These are phyloP conservation scores for Meriones unguiculatus DNA, from an alignment of 2,113 vertebrate genomes.

Conservation along the genomic window DNA sequence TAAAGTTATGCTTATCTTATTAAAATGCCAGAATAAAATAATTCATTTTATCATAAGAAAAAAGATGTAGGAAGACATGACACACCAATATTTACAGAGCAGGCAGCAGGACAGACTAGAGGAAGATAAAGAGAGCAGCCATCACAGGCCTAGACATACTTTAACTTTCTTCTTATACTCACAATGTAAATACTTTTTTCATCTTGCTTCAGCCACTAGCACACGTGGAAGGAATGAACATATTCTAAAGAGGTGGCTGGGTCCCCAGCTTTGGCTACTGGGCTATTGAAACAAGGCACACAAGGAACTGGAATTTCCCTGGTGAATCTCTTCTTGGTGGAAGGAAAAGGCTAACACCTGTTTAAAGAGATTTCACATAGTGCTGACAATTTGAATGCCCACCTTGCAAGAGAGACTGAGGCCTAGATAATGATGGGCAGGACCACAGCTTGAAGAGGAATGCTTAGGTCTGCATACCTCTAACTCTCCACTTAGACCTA, in stretches of 20 bases:
- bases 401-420: background rate
- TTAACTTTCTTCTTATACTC: background rate
- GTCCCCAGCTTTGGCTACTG: background rate
- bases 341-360: background rate
- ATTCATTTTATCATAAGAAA: background rate
- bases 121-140: background rate
- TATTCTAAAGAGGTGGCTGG: background rate
- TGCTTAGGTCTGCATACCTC: too few relatives aligned
- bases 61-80: background rate
- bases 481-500: too few relatives aligned
- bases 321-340: background rate
- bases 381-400: background rate
- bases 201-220: background rate
- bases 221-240: background rate
- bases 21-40: conserved; percentile 1
- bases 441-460: too few relatives aligned
- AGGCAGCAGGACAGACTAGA: background rate
- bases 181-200: background rate
- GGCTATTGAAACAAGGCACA: background rate
- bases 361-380: background rate
- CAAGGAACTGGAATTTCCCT: background rate
- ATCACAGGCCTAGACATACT: background rate
- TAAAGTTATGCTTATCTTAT: background rate
- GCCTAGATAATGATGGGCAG: too few relatives aligned
- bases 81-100: background rate